Base-by-base conservation (phyloP, 1,140 invertebrate species). In the Probaryconus sp. region DNA sequence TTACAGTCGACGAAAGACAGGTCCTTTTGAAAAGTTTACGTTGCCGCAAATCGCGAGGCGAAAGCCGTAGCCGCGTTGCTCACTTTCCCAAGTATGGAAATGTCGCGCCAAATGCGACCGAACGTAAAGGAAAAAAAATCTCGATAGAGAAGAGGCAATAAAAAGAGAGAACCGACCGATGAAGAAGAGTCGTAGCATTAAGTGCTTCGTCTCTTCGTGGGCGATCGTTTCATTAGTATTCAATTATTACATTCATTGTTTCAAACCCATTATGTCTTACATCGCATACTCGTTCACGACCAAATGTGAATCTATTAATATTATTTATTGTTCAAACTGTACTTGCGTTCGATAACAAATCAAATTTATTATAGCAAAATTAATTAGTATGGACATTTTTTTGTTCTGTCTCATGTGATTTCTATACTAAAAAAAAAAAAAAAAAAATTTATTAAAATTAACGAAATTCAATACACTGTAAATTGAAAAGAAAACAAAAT, bases 21-120 rank as follows among this genome's bases (percentile, higher is more conserved):
- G 56, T 56, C 42, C 48, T n/a, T 65, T 63, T 61, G 56, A 67
- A 63, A 55, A 63, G 56, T 30, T 40, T 33, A 35, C 47, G 21
- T 14, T 24, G 43, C 37, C 45, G 61, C 40, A 43, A 33, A 50
- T 58, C 45, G 31, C 53, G 45, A 65, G 38, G 55, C 76, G 70
- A 67, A 78, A 72, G 72, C 55, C 65, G n/a, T n/a, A 53, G 64
- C 31, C 45, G 16, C 28, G 26, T 43, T 37, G 31, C 9, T 53
- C 51, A 69, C 64, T 75, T 75, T 75, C 58, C 71, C 64, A 53
- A 71, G 60, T 64, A 77, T 73, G 58, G 48, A 73, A 67, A 67
- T 74, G 64, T 68, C 70, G 50, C 63, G 61, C 13, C 21, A 38
- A 13, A 43, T 24, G 21, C 53, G 5, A 28, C n/a, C 14, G 37